Base-by-base conservation (phyloP, 2,113 vertebrate genomes). In the Egretta garzetta region DNA sequence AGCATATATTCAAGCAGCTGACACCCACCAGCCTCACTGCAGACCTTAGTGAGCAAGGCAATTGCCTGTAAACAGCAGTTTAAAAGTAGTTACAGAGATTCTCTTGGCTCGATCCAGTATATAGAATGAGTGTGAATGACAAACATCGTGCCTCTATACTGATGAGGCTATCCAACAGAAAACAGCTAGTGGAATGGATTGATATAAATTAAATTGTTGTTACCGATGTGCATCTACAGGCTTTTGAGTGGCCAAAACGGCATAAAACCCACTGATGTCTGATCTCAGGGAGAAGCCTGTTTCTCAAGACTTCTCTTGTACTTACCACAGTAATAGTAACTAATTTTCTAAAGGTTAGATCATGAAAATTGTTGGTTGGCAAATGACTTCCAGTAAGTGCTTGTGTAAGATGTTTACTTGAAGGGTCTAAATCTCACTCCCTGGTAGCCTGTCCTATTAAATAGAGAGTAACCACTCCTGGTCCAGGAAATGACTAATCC, bases 221-320 rank as follows among this genome's bases (percentile, higher is more conserved):
- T 63, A n/a, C 23, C 60, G 43, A 5, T 33, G 6, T n/a, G 24
- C 1, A 1, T 60, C 26, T 90, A 6, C 1, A 2, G 9, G 8
- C 30, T 60, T 90, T 72, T 60, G 14, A 72, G 24, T 11, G 23
- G 23, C 24, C 8, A 24, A 83, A 80, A 35, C 32, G 11, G 26
- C 43, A 16, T 56, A 73, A 91, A 80, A 6, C 7, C 2, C 10
- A 15, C 11, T 17, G 17, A 71, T 37, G 35, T 76, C 70, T 68
- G n/a, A 72, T 63, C 20, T 4, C 6, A 6, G 39, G 13, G 8
- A 52, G 33, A 73, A 80, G 12, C 6, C n/a, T 18, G 0, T 75
- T 88, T 80, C 30, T 72, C 26, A 59, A 72, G n/a, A 23, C 13
- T 74, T 92, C 14, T 28, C 12, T 73, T 22, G 50, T 55, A 10